Base-by-base conservation (phyloP, 2,888 invertebrate genomes). In the Cynaeus angustus region DNA sequence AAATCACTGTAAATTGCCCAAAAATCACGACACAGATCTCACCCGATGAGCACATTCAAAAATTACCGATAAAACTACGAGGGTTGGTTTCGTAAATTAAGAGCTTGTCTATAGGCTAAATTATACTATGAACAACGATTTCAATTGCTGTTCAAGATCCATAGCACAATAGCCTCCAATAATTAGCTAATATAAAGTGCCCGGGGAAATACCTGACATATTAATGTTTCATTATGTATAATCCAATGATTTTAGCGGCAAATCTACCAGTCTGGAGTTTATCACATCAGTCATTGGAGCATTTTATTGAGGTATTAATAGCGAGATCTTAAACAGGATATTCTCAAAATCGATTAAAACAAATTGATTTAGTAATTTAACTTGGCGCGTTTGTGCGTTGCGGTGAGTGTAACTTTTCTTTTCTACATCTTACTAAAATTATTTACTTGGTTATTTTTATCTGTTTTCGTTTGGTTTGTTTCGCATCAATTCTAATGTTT, bases 241-340 rank as follows among this genome's bases (percentile, higher is more conserved):
- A 53, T 53, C 53, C 53, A 65, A 16, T 45, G 53, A 53, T 45
- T 53, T 53, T 53, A 65, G 33, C 65, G 53, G 53, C 55, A 53
- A 16, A 65, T 45, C 45, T 53, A 53, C 48, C 61, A 65, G 65
- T 43, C 43, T 33, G 52, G 53, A 55, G 53, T 65, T 65, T 65
- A 65, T 65, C 53, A 33, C 65, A 65, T 65, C 45, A 65, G 33
- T 9, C 53, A 65, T 55, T 55, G 65, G 33, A 53, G 65, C 65
- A 65, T 65, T 65, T 65, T 65, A 65, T 65, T 65, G 52, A 43
- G 28, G 26, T 12, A 65, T 65, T 65, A 65, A 65, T 65, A 30
- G 28, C 10, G 7, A 33, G 7, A 7, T 33, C 33, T 33, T 7
- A 33, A 43, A 12, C 14, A n/a, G 4, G 43, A 43, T 43, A 43